Evolutionary conservation across 2,113 vertebrate genomes (phyloP), one percentile per base, ranked within the genome.

Genomic region (Bungarus multicinctus): DNA sequence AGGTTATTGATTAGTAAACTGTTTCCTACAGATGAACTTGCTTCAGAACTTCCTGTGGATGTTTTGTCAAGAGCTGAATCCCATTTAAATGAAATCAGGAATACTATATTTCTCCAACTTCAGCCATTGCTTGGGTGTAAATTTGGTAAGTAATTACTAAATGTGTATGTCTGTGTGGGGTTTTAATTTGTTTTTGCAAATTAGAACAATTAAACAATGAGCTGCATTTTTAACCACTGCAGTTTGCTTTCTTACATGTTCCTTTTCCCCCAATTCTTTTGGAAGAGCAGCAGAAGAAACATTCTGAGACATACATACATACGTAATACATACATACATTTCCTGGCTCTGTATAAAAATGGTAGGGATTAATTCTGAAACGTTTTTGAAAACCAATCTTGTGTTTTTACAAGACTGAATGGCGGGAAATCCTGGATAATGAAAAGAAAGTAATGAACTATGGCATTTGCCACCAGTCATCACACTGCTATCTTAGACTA

Each of bases 71-170:
- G 98, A 94, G 98, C 98, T 90, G 97, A 98, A 52, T 95, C 94
- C 3, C 96, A 97, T 45, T 97, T 99, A 20, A 97, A 98, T 93
- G 97, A 96, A 94, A 96, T 99, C 91, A 98, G 98, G 97, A 97
- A 97, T 30, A 92, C 93, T 0, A 58, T 98, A 93, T 98, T 99
- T 95, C 94, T 95, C 50, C 96, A 97, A 12, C 97, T 99, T 95
- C 97, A 99, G 89, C 97, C 98, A 27, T 98, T 93, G 52, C 97
- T 99, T 92, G 98, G 94, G 4, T 98, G 98, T 96, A 96, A 98
- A 92, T 97, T 99, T 57, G 99, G 99, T 99, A 98, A 98, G 98
- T 97, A 94, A 91, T 90, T 93, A 90, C 6, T 85, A 23, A 27
- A 16, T 64, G 39, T 16, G 12, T 16, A 18, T 85, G 53, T 34